These are phyloP conservation scores for Hypomesus transpacificus DNA, from an alignment of 2,113 vertebrate genomes.

Conservation along the genomic window DNA sequence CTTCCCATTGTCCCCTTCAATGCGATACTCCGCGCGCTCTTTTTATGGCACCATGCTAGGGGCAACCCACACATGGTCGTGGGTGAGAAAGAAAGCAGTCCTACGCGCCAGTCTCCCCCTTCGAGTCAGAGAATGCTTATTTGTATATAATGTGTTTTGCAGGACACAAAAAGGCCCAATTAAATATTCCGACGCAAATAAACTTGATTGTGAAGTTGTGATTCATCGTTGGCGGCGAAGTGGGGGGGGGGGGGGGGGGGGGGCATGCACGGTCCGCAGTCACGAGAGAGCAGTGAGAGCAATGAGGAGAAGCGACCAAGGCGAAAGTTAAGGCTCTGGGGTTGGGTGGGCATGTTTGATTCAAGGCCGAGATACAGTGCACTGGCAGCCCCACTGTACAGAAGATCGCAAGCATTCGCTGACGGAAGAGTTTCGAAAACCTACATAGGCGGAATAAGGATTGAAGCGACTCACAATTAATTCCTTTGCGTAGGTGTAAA, in stretches of 20 bases:
- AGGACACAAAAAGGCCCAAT: slow-evolving; percentile 6
- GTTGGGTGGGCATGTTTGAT: slow-evolving; percentile 12
- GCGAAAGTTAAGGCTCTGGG: neutral
- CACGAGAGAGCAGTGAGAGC: neutral
- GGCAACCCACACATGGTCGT: slow-evolving; percentile 31
- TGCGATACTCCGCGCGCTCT: slow-evolving; percentile 30
- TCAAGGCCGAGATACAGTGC: slow-evolving; percentile 10
- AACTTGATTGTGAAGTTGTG: slow-evolving; percentile 19
- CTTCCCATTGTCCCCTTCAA: slow-evolving; percentile 51
- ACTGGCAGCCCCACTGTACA: slow-evolving; percentile 20
- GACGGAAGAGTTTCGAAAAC: neutral
- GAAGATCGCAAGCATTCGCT: slow-evolving; percentile 35
- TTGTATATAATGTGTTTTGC: neutral
- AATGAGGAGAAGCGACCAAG: neutral
- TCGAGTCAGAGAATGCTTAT: no score
- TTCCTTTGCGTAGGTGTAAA: slow-evolving; percentile 19
- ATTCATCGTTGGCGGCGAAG: slow-evolving; percentile 21
- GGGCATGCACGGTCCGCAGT: no score
- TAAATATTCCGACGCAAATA: neutral
- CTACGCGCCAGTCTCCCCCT: neutral
- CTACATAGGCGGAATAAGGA: slow-evolving; percentile 25
- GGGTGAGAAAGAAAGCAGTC: slow-evolving; percentile 11
- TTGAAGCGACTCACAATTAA: slow-evolving; percentile 21
- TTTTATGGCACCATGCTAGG: slow-evolving; percentile 7
- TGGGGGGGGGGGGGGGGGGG: slow-evolving; percentile 11